phyloP scores from a whole-genome alignment of 2,888 invertebrate species.

The Drosophila neotestacea region DNA sequence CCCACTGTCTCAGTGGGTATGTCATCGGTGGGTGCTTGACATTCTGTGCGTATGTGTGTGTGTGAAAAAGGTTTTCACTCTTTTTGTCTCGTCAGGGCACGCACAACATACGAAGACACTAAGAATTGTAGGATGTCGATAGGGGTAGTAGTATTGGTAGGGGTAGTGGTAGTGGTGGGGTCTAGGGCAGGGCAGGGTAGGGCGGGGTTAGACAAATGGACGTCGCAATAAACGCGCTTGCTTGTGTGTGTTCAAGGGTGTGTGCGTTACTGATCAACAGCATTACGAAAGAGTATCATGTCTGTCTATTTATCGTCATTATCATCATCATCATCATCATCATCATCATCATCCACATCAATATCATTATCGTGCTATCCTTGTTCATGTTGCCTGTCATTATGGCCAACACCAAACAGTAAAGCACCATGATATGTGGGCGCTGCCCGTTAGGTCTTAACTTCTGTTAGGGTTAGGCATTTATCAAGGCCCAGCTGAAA shows the following conservation, averaged over 20 bases:
- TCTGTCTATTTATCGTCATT: constrained; percentile 11
- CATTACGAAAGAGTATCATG: constrained; percentile 56
- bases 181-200: background rate
- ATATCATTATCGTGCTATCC: constrained; percentile 13
- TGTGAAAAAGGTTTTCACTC: constrained; percentile 58
- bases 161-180: background rate
- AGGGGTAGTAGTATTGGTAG: background rate
- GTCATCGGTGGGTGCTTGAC: constrained; percentile 29
- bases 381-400: constrained; percentile 54
- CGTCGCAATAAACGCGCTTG: constrained; percentile 54
- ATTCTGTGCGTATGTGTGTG: background rate
- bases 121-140: background rate
- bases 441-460: constrained; percentile 54
- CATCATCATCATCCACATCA: constrained; percentile 17
- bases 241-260: constrained; percentile 50
- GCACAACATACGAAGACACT: constrained; percentile 43
- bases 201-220: constrained; percentile 68
- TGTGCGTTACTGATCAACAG: constrained; percentile 74
- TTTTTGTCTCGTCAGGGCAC: constrained; percentile 41
- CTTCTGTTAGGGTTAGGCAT: constrained; percentile 39
- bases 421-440: constrained; percentile 71
- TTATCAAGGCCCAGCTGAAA: constrained; percentile 49
- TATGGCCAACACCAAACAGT: constrained; percentile 67
- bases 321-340: constrained; percentile 6
- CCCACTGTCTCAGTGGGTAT: constrained; percentile 52